These are phyloP conservation scores for Leucoraja ocellata DNA, from an alignment of 2,797 vertebrate species.

Conservation along the genomic window DNA sequence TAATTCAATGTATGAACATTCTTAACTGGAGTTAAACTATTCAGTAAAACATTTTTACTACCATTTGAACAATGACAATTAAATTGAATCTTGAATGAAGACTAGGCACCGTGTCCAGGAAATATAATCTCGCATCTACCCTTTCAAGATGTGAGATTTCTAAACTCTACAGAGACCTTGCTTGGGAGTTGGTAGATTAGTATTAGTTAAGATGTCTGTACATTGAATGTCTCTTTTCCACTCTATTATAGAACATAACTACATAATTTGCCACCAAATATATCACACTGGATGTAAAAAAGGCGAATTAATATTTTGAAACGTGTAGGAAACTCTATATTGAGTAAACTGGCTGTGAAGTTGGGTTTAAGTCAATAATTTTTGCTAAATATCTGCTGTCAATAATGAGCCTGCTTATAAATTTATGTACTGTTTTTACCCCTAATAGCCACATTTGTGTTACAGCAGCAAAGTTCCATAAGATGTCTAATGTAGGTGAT, in stretches of 20 bases:
- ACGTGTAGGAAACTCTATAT: neutral
- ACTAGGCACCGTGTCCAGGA: too few relatives aligned
- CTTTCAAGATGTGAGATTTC: too few relatives aligned
- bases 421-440: neutral
- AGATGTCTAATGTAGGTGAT: constrained; percentile 75
- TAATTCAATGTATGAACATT: too few relatives aligned
- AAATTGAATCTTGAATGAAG: too few relatives aligned
- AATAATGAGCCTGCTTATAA: neutral
- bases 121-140: too few relatives aligned
- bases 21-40: too few relatives aligned
- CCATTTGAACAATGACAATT: too few relatives aligned
- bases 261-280: too few relatives aligned
- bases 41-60: too few relatives aligned
- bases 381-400: neutral
- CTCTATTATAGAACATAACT: neutral
- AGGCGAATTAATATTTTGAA: too few relatives aligned
- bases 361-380: too few relatives aligned
- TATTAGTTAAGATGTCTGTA: neutral
- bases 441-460: neutral
- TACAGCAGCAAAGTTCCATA: constrained; percentile 40
- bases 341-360: neutral
- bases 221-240: neutral
- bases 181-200: neutral
- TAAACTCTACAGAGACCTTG: neutral
- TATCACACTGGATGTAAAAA: too few relatives aligned